Evolutionary conservation across 2,113 vertebrate species (phyloP).

Genomic region (Nothocercus julius): DNA sequence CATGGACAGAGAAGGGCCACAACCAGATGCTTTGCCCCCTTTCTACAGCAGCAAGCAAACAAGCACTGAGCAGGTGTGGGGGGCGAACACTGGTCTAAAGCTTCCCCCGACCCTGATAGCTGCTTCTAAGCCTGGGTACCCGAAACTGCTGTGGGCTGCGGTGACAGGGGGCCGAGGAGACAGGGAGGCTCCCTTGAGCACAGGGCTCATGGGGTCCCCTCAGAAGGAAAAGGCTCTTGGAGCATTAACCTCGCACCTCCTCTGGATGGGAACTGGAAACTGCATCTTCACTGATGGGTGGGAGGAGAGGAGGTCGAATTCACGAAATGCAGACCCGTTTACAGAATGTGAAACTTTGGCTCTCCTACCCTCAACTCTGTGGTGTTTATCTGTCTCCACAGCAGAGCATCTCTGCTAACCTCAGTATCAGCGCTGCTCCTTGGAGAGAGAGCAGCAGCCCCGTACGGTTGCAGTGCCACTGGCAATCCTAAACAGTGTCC

Average conservation of each 20-base stretch:
- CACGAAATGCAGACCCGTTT: not conserved
- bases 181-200: not conserved
- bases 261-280: not conserved
- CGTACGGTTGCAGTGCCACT: not conserved
- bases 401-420: not conserved
- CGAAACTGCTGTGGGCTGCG: not conserved
- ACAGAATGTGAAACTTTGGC: not conserved
- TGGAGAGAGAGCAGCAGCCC: not conserved
- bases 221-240: not conserved
- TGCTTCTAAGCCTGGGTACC: not conserved
- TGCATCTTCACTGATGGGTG: not conserved
- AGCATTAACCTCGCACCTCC: accelerated
- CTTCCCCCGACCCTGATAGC: not conserved
- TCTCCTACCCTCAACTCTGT: not conserved
- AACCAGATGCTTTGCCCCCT: accelerated
- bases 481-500: not conserved
- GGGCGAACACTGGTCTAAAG: not conserved
- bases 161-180: not conserved
- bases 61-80: too few relatives aligned
- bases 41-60: not conserved
- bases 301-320: not conserved
- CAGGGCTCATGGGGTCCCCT: too few relatives aligned
- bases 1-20: not conserved
- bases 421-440: not conserved
- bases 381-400: not conserved